Conservation (phyloP, 2,888 invertebrate species). For the Cantharis nigra region DNA sequence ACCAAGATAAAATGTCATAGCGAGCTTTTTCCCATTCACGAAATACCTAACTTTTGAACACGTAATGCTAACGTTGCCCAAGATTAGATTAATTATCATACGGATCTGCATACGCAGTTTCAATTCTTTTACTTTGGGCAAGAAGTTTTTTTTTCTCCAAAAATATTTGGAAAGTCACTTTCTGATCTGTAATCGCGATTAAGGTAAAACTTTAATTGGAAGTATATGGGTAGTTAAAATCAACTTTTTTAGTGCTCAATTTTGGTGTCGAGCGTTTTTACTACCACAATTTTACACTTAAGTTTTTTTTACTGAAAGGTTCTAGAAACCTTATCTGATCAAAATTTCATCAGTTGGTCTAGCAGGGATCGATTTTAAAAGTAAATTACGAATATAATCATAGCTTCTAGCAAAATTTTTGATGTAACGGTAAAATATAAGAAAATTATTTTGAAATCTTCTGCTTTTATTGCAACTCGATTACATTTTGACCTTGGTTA, state of each 20-base stretch:
- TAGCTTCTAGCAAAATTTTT: not conserved
- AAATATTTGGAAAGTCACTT: not conserved
- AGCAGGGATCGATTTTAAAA: not conserved
- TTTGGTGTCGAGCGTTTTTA: not conserved
- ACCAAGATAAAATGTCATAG: not conserved
- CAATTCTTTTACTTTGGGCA: not conserved
- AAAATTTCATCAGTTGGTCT: not conserved
- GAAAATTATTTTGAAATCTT: not conserved
- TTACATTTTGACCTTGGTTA: not conserved
- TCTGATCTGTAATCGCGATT: not conserved
- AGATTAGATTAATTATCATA: not conserved
- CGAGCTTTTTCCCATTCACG: not conserved
- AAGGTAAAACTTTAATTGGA: not conserved
- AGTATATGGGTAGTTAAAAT: not conserved
- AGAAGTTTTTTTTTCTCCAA: not conserved
- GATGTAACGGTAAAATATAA: not conserved
- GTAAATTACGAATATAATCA: not conserved
- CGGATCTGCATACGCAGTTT: not conserved
- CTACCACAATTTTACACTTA: not conserved
- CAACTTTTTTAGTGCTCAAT: not conserved
- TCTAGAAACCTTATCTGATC: not conserved
- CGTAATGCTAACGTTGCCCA: not conserved
- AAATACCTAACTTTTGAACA: not conserved
- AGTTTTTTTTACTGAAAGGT: not conserved
- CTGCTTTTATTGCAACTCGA: not conserved